Conservation (phyloP, 2,888 invertebrate genomes). For the Nomada fucata region DNA sequence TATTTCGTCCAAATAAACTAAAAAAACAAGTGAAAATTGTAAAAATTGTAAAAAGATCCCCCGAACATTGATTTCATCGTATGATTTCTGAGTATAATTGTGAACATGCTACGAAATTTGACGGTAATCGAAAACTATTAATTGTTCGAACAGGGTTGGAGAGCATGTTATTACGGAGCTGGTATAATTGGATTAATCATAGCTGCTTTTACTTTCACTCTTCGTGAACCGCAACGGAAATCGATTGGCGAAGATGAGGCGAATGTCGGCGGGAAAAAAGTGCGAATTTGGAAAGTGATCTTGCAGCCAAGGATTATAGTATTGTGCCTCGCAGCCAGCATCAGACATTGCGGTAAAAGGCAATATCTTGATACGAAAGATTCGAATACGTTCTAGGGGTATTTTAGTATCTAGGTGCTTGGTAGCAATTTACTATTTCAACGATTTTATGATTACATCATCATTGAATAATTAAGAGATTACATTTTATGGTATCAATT, state of each 20-base stretch:
- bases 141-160: constrained; percentile 88
- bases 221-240: constrained; percentile 91
- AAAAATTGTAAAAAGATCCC: too few relatives aligned
- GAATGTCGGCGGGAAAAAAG: constrained; percentile 84
- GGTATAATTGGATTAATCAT: constrained; percentile 91
- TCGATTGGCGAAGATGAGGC: constrained; percentile 89
- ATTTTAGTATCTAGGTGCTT: constrained; percentile 47
- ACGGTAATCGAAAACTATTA: neutral
- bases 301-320: constrained; percentile 91
- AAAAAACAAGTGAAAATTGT: too few relatives aligned
- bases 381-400: constrained; percentile 47
- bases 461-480: too few relatives aligned
- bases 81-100: too few relatives aligned
- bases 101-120: too few relatives aligned
- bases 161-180: constrained; percentile 92
- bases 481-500: too few relatives aligned
- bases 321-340: constrained; percentile 93
- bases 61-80: too few relatives aligned
- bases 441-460: too few relatives aligned
- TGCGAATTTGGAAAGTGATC: constrained; percentile 91
- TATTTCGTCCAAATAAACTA: neutral
- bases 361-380: constrained; percentile 53
- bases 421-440: neutral
- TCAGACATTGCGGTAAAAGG: constrained; percentile 91
- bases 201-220: constrained; percentile 89